Percentiles rank a stretch among this genome's conserved stretches.
Evolutionary conservation across 2,888 invertebrate species (phyloP).

Genomic region (Neoitamus cyanurus): DNA sequence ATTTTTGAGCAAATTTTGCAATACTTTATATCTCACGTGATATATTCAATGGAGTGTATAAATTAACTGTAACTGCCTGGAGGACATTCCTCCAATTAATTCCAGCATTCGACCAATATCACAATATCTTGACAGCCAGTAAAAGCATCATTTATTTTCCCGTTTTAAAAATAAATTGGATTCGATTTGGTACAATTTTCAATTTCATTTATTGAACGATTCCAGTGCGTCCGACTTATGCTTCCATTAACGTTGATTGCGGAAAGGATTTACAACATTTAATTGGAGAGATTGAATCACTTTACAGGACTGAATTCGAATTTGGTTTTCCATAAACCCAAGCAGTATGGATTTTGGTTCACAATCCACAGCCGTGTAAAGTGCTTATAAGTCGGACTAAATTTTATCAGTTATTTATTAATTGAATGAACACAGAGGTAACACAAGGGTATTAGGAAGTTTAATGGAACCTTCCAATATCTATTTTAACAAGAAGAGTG

Average conservation of each 20-base stretch:
- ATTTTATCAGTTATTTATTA: too few relatives aligned
- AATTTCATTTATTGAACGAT: neutral
- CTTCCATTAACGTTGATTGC: neutral
- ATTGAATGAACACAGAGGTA: too few relatives aligned
- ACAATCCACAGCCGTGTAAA: too few relatives aligned
- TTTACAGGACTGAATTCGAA: neutral
- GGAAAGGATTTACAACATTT: neutral
- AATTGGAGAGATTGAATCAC: neutral
- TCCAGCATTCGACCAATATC: neutral
- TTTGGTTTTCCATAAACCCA: too few relatives aligned
- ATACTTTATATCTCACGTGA: too few relatives aligned
- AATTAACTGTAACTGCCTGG: neutral
- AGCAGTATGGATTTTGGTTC: too few relatives aligned
- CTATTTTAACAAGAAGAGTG: too few relatives aligned
- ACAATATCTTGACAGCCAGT: neutral
- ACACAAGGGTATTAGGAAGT: too few relatives aligned
- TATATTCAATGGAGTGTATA: too few relatives aligned
- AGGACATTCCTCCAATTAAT: neutral
- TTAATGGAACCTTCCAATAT: too few relatives aligned
- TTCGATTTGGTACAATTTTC: neutral
- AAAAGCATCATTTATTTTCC: neutral
- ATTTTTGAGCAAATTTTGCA: too few relatives aligned
- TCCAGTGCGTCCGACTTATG: neutral
- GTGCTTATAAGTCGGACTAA: too few relatives aligned
- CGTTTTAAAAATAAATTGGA: neutral